Evolutionary conservation across 2,797 vertebrate genomes (phyloP).

Genomic region (Hemitrygon akajei): DNA sequence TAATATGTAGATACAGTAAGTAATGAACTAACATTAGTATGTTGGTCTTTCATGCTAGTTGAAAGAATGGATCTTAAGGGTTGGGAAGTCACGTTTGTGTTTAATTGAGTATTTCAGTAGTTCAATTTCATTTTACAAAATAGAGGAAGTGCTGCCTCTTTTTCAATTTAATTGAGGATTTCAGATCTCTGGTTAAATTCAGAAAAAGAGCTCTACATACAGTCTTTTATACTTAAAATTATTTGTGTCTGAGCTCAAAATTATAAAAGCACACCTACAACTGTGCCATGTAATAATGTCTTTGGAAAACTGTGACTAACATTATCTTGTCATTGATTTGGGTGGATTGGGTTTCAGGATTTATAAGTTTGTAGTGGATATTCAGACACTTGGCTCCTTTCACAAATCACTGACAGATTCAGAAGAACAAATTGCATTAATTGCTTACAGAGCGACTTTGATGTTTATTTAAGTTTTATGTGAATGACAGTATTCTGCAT

Average conservation of each 20-base stretch:
- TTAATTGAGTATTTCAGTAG: background rate
- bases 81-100: too few species aligned
- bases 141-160: background rate
- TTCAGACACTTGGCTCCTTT: background rate
- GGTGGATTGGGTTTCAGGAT: background rate
- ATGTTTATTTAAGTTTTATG: background rate
- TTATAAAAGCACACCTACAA: background rate
- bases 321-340: background rate
- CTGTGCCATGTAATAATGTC: background rate
- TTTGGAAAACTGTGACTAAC: too few species aligned
- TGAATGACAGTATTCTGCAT: background rate
- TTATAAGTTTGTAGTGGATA: background rate
- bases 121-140: background rate
- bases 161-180: background rate
- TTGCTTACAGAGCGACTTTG: background rate
- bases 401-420: background rate
- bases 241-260: background rate
- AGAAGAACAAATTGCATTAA: background rate
- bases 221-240: too few species aligned
- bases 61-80: too few species aligned
- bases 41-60: too few species aligned
- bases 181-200: background rate
- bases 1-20: too few species aligned
- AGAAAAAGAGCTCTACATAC: background rate
- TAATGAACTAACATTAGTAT: too few species aligned